Base-by-base conservation (phyloP, 2,113 vertebrate species). In the Pogona vitticeps region DNA sequence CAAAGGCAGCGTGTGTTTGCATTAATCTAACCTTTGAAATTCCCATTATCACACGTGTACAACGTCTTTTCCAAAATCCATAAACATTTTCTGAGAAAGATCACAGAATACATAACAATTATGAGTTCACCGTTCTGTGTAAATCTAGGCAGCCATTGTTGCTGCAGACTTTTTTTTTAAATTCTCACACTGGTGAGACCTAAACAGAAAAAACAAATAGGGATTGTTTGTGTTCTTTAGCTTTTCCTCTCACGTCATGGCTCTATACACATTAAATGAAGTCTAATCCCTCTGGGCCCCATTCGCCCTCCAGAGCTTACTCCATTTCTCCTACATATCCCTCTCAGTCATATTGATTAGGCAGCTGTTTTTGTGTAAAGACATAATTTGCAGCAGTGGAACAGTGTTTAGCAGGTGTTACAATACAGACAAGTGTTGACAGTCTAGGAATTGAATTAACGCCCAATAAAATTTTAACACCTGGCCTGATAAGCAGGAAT, bases 281-380 rank as follows among this genome's bases (percentile, higher is more conserved):
- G 84, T 90, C 31, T 76, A 72, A 89, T 82, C 56, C 85, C 83
- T 88, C 7, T 36, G 89, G 89, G 89, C 93, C 82, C 82, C 82
- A 88, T 93, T 92, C 88, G 70, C 91, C 90, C 87, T 89, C 83
- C n/a, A 91, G 65, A 80, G 38, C 89, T 88, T 95, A 92, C 88
- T 94, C 65, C 61, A 23, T 59, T 88, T 90, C 93, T 93, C 70
- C 80, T 80, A 91, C 75, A 89, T 84, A 81, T 92, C 93, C 93
- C 93, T 95, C 88, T 93, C 90, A 87, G 94, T 93, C 94, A 82
- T 72, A 94, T 95, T 95, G 91, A 95, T 95, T 91, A 94, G 88
- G 87, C 88, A 94, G 93, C 90, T 96, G 85, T 81, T 90, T 96
- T 92, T 88, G 87, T 90, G 83, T 90, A 88, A 94, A 88, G 78